Percentiles rank a stretch among this genome's conserved stretches.
phyloP scores from a whole-genome alignment of 2,797 vertebrate genomes.

The Meda fulgida region DNA sequence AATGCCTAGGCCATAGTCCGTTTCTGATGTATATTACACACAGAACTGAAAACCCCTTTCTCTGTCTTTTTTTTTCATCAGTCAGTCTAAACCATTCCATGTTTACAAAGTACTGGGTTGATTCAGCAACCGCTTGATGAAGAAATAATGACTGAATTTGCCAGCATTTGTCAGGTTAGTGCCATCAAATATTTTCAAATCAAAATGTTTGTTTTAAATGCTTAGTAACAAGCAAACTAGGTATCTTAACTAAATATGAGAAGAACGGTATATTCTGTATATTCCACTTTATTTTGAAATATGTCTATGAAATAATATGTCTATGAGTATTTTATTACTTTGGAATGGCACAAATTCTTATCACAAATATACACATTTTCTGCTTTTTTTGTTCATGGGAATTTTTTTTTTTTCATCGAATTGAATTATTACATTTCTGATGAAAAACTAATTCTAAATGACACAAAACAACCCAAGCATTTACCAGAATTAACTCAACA shows the following conservation, averaged over 20 bases:
- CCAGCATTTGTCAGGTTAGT: background rate
- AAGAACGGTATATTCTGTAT: background rate
- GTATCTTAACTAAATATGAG: background rate
- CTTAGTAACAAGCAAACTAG: background rate
- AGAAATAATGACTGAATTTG: background rate
- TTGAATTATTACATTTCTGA: background rate
- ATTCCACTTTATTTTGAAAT: background rate
- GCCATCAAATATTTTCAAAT: background rate
- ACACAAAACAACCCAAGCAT: background rate
- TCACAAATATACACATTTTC: background rate
- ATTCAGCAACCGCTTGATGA: conserved; percentile 9
- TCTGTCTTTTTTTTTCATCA: background rate
- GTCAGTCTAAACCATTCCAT: background rate
- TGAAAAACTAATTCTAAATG: background rate
- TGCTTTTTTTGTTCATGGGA: background rate
- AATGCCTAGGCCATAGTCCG: background rate
- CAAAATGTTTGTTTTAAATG: background rate
- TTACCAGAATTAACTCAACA: background rate
- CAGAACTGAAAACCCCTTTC: background rate
- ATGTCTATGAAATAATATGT: background rate
- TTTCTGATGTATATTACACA: background rate
- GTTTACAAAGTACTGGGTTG: background rate
- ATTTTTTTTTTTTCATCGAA: no score
- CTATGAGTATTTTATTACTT: background rate
- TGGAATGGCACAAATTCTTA: background rate